Conservation (phyloP, 1,140 invertebrate species). For the Conus betulinus region DNA sequence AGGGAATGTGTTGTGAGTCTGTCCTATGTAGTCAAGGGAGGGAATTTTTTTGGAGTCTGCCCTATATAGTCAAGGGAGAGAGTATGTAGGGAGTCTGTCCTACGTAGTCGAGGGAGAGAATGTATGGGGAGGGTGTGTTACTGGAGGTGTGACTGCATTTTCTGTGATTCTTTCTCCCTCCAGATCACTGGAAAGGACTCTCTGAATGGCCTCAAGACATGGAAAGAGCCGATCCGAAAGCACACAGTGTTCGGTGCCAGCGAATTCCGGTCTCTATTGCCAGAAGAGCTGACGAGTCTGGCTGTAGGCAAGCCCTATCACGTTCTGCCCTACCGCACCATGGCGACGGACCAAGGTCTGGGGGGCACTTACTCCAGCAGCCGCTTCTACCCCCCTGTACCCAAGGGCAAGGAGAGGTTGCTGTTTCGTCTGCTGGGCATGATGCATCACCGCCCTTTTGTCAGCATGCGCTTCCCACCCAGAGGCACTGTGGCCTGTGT, state of each 20-base stretch:
- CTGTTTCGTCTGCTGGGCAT: slow-evolving; percentile 68
- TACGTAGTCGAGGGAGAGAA: no score
- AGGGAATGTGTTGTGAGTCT: no score
- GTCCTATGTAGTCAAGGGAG: no score
- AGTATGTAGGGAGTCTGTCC: no score
- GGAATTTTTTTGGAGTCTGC: neutral
- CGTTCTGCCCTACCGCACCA: slow-evolving; percentile 47
- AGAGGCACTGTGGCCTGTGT: slow-evolving; percentile 71
- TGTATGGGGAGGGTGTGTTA: no score
- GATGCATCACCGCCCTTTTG: slow-evolving; percentile 72
- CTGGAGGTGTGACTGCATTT: no score
- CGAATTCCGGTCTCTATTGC: slow-evolving; percentile 65
- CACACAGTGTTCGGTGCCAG: slow-evolving; percentile 60
- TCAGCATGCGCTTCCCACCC: slow-evolving; percentile 72
- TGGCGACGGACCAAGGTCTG: neutral
- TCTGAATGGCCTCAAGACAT: slow-evolving; percentile 65
- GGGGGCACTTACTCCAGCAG: slow-evolving; percentile 53
- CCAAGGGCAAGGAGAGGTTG: slow-evolving; percentile 49
- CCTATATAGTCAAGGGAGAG: no score
- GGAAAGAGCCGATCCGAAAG: slow-evolving; percentile 53
- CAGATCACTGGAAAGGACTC: slow-evolving; percentile 26
- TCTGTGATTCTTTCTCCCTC: neutral
- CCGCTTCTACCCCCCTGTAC: slow-evolving; percentile 65
- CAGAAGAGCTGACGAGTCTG: slow-evolving; percentile 39
- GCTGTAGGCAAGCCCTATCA: slow-evolving; percentile 57